phyloP scores from a whole-genome alignment of 2,113 vertebrate genomes.

The Odontesthes bonariensis region DNA sequence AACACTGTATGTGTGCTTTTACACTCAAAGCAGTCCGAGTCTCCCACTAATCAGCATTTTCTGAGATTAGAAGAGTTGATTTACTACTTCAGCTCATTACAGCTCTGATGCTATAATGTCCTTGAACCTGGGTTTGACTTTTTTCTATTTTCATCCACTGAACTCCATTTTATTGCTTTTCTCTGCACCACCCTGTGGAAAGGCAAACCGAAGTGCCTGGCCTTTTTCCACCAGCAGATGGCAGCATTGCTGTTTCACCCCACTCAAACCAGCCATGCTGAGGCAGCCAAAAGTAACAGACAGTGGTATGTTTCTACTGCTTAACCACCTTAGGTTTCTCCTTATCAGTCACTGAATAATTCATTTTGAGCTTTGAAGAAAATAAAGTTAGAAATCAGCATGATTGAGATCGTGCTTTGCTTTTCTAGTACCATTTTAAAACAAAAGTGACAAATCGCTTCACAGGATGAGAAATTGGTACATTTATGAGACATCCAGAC shows the following conservation, averaged over 20 bases:
- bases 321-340: conserved; percentile 13
- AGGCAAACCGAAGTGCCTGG: neutral
- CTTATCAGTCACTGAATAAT: neutral
- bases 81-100: conserved; percentile 5
- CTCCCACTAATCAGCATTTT: neutral
- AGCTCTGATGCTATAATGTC: neutral
- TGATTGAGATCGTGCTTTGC: neutral
- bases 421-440: neutral
- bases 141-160: neutral
- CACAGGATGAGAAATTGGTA: too few species aligned
- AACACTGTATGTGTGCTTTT: conserved; percentile 2
- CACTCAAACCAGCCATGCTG: neutral
- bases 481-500: too few species aligned
- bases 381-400: neutral
- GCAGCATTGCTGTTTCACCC: conserved; percentile 65
- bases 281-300: neutral
- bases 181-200: neutral
- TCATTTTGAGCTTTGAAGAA: neutral
- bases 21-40: too few species aligned
- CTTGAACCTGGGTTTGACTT: neutral
- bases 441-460: neutral
- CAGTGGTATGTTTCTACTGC: neutral
- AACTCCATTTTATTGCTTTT: neutral
- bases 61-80: conserved; percentile 7
- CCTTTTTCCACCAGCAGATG: conserved; percentile 63